These are phyloP conservation scores for Elgaria multicarinata DNA, from an alignment of 2,113 vertebrate species.

Conservation along the genomic window DNA sequence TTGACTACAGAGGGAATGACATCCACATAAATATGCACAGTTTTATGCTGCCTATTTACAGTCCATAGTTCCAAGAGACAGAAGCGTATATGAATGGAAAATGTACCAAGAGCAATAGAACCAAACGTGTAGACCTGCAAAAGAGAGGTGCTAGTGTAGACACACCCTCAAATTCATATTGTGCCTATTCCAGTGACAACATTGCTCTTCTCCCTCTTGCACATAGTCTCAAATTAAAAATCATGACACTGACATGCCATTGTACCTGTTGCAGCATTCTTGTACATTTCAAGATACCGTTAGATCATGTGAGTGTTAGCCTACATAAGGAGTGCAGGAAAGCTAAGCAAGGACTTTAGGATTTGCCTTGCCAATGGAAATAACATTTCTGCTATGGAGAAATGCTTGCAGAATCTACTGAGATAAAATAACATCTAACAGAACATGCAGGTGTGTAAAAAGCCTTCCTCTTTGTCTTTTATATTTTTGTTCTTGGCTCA, in stretches of 20 bases:
- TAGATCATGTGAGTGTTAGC: neutral
- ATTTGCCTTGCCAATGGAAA: neutral
- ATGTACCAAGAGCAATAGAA: neutral
- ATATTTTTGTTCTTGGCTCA: neutral
- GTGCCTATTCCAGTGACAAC: neutral
- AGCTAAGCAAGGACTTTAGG: neutral
- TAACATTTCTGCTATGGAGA: conserved; percentile 33
- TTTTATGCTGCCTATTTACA: neutral
- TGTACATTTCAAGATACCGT: neutral
- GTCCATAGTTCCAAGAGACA: neutral
- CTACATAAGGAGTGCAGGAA: conserved; percentile 25
- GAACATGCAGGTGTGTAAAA: neutral
- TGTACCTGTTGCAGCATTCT: accelerated
- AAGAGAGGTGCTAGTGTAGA: neutral
- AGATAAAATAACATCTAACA: accelerated
- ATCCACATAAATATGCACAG: neutral
- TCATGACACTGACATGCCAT: neutral
- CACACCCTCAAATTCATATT: neutral
- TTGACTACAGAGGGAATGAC: neutral
- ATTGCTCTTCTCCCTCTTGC: neutral
- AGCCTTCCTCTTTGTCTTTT: neutral
- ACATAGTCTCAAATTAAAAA: conserved; percentile 15
- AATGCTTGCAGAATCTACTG: neutral
- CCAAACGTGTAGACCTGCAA: too few species aligned
- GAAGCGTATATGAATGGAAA: neutral